phyloP scores from a whole-genome alignment of 2,797 vertebrate genomes.

The Malacoraja senta region DNA sequence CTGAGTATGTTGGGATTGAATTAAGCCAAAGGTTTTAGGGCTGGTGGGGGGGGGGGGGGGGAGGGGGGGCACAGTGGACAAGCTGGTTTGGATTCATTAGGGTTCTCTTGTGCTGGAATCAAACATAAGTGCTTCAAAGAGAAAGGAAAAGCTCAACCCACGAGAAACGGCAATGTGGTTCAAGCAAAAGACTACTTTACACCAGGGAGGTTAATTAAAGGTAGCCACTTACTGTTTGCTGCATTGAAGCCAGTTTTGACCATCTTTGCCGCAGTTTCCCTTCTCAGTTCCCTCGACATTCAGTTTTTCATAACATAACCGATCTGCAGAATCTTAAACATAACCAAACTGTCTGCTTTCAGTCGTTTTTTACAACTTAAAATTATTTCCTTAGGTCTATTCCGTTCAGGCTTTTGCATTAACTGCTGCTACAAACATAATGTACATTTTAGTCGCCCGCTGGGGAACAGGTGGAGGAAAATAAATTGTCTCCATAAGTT shows the following conservation, averaged over 20 bases:
- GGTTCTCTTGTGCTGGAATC: not conserved
- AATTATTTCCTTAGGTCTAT: not conserved
- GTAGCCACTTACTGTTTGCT: slow-evolving; percentile 78
- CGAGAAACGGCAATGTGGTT: not conserved
- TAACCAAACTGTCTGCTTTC: not conserved
- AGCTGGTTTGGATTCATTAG: not conserved
- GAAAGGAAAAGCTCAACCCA: not conserved
- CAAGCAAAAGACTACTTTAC: not conserved
- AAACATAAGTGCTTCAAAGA: not conserved
- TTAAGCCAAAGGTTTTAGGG: not conserved
- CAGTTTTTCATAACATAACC: slow-evolving; percentile 89
- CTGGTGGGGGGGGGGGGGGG: too few relatives aligned
- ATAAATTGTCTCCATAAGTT: not conserved
- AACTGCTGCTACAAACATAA: not conserved
- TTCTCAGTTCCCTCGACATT: slow-evolving; percentile 86
- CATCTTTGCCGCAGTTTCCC: slow-evolving; percentile 81
- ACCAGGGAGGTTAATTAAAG: not conserved
- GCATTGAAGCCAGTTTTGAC: slow-evolving; percentile 80
- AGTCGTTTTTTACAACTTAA: not conserved
- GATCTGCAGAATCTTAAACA: slow-evolving; percentile 70
- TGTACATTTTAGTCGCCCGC: not conserved
- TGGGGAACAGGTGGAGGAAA: not conserved
- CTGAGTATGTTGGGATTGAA: not conserved
- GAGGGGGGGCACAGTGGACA: too few relatives aligned
- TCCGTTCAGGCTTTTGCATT: not conserved